These are phyloP conservation scores for Caenorhabditis afra DNA, from an alignment of 2,888 invertebrate species.

Conservation along the genomic window DNA sequence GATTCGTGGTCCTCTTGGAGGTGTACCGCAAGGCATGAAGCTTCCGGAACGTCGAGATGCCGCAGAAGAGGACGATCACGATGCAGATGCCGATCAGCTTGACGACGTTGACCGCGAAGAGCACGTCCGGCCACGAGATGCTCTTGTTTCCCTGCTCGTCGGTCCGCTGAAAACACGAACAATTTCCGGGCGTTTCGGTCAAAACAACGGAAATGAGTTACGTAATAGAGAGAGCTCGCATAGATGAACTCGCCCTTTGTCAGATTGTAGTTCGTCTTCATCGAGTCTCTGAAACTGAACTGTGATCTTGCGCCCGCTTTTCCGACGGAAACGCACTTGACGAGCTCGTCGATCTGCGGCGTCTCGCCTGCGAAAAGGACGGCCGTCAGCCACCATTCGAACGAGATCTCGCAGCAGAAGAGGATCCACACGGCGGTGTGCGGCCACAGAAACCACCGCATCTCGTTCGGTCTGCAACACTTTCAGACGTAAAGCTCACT, in stretches of 20 bases:
- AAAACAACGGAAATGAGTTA: no score
- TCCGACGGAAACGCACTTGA: constrained; percentile 37
- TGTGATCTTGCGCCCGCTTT: no score
- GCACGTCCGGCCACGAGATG: constrained; percentile 44
- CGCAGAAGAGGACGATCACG: constrained; percentile 39
- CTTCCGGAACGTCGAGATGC: constrained; percentile 38
- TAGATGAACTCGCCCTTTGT: constrained; percentile 48
- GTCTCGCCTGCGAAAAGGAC: constrained; percentile 49
- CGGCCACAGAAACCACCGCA: constrained; percentile 54
- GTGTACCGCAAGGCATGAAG: constrained; percentile 36
- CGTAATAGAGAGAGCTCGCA: constrained; percentile 42
- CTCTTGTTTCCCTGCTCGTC: constrained; percentile 21
- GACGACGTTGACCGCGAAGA: constrained; percentile 44
- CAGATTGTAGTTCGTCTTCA: constrained; percentile 39
- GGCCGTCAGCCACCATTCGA: constrained; percentile 56
- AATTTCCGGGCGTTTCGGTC: neutral
- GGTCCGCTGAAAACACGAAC: constrained; percentile 10
- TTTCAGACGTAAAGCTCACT: neutral
- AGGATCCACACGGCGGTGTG: constrained; percentile 43
- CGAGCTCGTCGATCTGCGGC: constrained; percentile 29
- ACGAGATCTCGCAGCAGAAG: constrained; percentile 43
- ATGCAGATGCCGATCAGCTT: constrained; percentile 52
- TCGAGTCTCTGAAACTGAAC: constrained; percentile 33
- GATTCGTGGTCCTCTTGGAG: constrained; percentile 35
- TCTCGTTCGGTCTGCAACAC: constrained; percentile 43